A percentile compares a stretch with the other conserved stretches of the same genome.
Evolutionary conservation across 2,888 invertebrate species (phyloP).

Genomic region (Papilio demoleus): DNA sequence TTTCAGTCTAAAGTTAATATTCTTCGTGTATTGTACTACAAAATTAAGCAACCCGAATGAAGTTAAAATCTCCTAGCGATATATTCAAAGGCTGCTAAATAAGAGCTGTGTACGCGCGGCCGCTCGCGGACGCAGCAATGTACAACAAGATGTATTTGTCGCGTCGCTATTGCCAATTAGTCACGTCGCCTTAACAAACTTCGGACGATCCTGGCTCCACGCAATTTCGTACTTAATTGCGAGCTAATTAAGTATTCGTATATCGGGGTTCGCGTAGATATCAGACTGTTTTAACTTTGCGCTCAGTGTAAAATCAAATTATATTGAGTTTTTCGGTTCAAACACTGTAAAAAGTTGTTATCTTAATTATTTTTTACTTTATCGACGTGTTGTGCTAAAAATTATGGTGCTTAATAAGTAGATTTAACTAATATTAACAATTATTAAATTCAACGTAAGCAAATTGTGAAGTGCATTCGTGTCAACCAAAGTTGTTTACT

Average conservation of each 20-base stretch:
- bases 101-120: slow-evolving; percentile 1
- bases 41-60: not conserved
- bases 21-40: not conserved
- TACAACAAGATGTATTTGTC: slow-evolving; percentile 41
- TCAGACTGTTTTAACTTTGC: not conserved
- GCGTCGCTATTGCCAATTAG: slow-evolving; percentile 40
- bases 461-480: not conserved
- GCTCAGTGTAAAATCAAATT: not conserved
- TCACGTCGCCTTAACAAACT: slow-evolving; percentile 35
- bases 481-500: not conserved
- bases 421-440: not conserved
- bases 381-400: not conserved
- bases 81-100: slow-evolving; percentile 29
- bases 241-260: slow-evolving; percentile 14
- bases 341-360: not conserved
- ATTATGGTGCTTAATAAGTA: not conserved
- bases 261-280: too few species aligned
- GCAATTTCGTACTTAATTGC: slow-evolving; percentile 29
- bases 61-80: not conserved
- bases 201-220: slow-evolving; percentile 23
- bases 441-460: not conserved
- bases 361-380: not conserved
- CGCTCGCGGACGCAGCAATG: slow-evolving; percentile 30
- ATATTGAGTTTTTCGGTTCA: not conserved
- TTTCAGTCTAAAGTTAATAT: not conserved